These are phyloP conservation scores for Gasterosteus nipponicus DNA, from an alignment of 2,113 vertebrate genomes.

Conservation along the genomic window DNA sequence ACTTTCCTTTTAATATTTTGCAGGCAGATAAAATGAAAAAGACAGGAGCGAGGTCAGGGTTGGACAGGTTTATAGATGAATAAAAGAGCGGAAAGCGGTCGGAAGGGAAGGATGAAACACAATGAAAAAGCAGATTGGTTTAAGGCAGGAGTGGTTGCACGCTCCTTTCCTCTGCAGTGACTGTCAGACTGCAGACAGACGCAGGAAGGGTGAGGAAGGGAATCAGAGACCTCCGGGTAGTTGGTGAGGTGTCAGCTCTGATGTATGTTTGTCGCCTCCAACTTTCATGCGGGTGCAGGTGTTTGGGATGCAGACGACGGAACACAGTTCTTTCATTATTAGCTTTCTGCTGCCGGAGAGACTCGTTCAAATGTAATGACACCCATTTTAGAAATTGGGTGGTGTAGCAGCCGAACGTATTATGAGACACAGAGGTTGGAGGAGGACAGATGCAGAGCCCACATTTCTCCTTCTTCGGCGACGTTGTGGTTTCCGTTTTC, in stretches of 20 bases:
- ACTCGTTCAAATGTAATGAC: slow-evolving; percentile 22
- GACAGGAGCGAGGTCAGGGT: slow-evolving; percentile 4
- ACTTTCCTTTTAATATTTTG: slow-evolving; percentile 20
- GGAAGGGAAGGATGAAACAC: slow-evolving; percentile 18
- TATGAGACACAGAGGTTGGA: not conserved
- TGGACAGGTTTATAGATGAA: slow-evolving; percentile 24
- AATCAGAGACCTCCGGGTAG: slow-evolving; percentile 38
- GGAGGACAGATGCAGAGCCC: slow-evolving; percentile 15
- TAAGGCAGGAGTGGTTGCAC: slow-evolving; percentile 21
- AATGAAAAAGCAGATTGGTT: slow-evolving; percentile 30
- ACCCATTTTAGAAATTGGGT: slow-evolving; percentile 6
- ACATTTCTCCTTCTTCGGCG: slow-evolving; percentile 66
- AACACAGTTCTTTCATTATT: slow-evolving; percentile 21
- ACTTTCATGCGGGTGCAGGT: slow-evolving; percentile 48
- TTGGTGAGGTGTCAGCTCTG: slow-evolving; percentile 52
- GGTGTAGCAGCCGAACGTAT: slow-evolving; percentile 4
- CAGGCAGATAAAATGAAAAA: slow-evolving; percentile 12
- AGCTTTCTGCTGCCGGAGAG: slow-evolving; percentile 3
- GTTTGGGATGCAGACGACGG: slow-evolving; percentile 34
- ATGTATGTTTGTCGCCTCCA: slow-evolving; percentile 50
- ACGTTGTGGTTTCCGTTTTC: slow-evolving; percentile 77
- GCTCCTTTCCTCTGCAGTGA: slow-evolving; percentile 36
- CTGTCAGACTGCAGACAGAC: slow-evolving; percentile 44
- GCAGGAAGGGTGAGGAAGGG: not conserved
- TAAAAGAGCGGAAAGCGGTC: slow-evolving; percentile 13